A percentile compares a stretch with the other conserved stretches of the same genome.
Conservation (phyloP, 2,113 vertebrate species). For the Nothocercus nigrocapillus region DNA sequence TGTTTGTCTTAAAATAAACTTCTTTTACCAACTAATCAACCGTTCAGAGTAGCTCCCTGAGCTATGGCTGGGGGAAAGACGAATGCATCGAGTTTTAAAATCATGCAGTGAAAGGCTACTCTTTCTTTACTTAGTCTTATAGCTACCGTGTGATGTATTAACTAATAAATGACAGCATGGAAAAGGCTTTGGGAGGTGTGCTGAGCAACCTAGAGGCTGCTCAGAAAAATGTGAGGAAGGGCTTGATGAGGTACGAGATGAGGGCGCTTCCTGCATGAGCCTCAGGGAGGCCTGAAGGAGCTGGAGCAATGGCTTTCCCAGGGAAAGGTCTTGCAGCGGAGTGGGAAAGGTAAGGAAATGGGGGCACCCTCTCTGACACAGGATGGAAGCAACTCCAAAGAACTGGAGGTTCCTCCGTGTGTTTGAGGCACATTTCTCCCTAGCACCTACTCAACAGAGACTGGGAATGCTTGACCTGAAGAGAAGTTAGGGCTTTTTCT, state of each 20-base stretch:
- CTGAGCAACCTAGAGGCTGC: background rate
- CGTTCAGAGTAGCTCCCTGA: slow-evolving; percentile 15
- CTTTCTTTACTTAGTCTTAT: background rate
- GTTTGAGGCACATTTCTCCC: background rate
- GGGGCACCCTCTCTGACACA: background rate
- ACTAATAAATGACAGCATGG: background rate
- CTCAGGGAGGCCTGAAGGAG: background rate
- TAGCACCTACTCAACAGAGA: background rate
- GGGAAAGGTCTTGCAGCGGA: background rate
- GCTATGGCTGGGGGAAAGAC: slow-evolving; percentile 26
- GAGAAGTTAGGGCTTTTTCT: background rate
- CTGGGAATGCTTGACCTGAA: background rate
- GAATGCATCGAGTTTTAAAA: background rate
- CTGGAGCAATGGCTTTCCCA: fast-evolving
- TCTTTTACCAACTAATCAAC: slow-evolving; percentile 12
- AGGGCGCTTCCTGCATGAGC: background rate
- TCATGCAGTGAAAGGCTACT: slow-evolving; percentile 39
- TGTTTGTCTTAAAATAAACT: background rate
- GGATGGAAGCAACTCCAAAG: background rate
- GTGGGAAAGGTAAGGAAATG: background rate
- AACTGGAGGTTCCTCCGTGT: background rate
- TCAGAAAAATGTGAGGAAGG: background rate
- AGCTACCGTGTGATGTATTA: slow-evolving; percentile 15
- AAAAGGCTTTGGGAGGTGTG: background rate
- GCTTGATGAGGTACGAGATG: background rate